Base-by-base conservation (phyloP, 2,113 vertebrate species). In the Archilochus colubris region DNA sequence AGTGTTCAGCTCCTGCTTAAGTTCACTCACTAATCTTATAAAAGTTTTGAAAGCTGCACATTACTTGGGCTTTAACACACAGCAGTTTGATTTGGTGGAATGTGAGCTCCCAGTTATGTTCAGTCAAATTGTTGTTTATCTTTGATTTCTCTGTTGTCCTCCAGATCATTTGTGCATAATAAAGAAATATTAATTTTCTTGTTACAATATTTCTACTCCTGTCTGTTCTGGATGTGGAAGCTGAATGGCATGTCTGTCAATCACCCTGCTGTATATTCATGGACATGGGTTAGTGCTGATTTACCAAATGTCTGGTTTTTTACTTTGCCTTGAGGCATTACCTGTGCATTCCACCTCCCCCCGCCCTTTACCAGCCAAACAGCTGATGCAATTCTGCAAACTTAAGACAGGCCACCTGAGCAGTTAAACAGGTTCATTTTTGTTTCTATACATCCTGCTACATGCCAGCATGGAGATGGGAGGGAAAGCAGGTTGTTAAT, bases 341-440 rank as follows among this genome's bases (percentile, higher is more conserved):
- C 12, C 17, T 69, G 43, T 62, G 40, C 2, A 3, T 91, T 87
- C 58, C 46, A n/a, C 53, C 30, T 74, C 36, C 38, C 20, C 16
- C 8, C 4, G 27, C 66, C 46, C 59, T 80, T 86, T 44, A 61
- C 15, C 48, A 63, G 57, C 40, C 53, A 33, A 75, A 50, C 36
- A 82, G 40, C 58, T 95, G 50, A 85, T 72, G 78, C 51, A 91
- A 76, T 86, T 82, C 66, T 66, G 91, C 67, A 91, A 76, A 66
- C 78, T 82, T 77, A n/a, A 10, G 38, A 28, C 40, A 84, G 83
- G 83, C 62, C 74, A 72, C 54, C 62, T 36, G 74, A 86, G 89
- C 80, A 89, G 89, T 73, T 90, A 80, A 91, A 90, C 93, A 57
- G 85, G 94, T 90, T 96, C 27, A 12, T 75, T 95, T 86, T 48